These are phyloP conservation scores for Anagrus nilaparvatae DNA, from an alignment of 1,140 invertebrate species.

Conservation along the genomic window DNA sequence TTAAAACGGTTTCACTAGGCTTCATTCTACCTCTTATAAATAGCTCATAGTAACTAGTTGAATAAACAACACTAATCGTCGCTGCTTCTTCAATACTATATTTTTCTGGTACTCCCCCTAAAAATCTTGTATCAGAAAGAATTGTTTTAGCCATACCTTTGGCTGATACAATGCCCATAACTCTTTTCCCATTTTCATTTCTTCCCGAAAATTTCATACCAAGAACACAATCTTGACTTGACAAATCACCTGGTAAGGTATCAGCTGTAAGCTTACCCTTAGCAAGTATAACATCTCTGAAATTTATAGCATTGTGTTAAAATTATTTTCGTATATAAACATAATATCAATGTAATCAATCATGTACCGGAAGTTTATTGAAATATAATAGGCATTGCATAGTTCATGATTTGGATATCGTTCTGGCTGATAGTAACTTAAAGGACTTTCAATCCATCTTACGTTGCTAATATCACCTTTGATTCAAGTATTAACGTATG, in stretches of 20 bases:
- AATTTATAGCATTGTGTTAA: too few relatives aligned
- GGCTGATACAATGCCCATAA: conserved; percentile 92
- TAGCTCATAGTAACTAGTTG: conserved; percentile 87
- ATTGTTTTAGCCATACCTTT: conserved; percentile 84
- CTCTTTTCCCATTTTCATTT: conserved; percentile 58
- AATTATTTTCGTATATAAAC: too few relatives aligned
- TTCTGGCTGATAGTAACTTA: conserved; percentile 47
- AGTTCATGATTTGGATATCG: conserved; percentile 47
- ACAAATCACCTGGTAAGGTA: conserved; percentile 78
- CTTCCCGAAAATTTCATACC: conserved; percentile 90
- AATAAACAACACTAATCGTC: conserved; percentile 90
- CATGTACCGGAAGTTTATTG: conserved; percentile 82
- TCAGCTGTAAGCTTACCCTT: conserved; percentile 92
- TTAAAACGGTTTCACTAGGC: conserved; percentile 75
- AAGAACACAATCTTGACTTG: conserved; percentile 84
- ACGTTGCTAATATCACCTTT: conserved; percentile 87
- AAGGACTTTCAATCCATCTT: conserved; percentile 83
- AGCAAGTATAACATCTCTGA: conserved; percentile 92
- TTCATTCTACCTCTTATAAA: conserved; percentile 73
- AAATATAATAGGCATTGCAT: conserved; percentile 84
- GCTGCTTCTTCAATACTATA: conserved; percentile 89
- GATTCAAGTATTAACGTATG: conserved; percentile 83
- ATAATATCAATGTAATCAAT: too few relatives aligned
- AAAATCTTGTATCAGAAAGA: conserved; percentile 68
- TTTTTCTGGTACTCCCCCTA: conserved; percentile 80